Conservation (phyloP, 2,888 invertebrate genomes). For the Brachyptera risi region DNA sequence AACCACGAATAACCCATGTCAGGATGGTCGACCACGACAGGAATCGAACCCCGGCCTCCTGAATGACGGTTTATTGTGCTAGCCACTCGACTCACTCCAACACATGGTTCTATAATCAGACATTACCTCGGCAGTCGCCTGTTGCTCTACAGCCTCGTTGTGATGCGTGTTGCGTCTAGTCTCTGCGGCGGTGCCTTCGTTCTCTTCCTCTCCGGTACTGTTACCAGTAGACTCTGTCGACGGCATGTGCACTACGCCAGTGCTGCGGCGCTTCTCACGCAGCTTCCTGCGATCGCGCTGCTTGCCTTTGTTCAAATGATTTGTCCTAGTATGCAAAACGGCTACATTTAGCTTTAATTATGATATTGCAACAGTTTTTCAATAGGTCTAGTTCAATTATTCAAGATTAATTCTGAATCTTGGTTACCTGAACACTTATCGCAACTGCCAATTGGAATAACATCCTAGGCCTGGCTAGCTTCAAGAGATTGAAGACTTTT, state of each 20-base stretch:
- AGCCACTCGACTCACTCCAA: too few relatives aligned
- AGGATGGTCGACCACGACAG: too few relatives aligned
- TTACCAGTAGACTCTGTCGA: slow-evolving; percentile 58
- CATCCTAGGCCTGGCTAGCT: too few relatives aligned
- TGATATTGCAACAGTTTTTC: too few relatives aligned
- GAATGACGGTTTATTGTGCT: too few relatives aligned
- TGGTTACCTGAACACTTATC: too few relatives aligned
- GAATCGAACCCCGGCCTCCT: too few relatives aligned
- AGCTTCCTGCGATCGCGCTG: slow-evolving; percentile 55
- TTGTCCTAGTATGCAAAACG: slow-evolving; percentile 43
- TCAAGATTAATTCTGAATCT: background rate
- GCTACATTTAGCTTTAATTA: slow-evolving; percentile 29
- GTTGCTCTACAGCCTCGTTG: slow-evolving; percentile 48
- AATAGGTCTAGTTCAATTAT: background rate
- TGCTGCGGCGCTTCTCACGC: slow-evolving; percentile 54
- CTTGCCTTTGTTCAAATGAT: slow-evolving; percentile 53
- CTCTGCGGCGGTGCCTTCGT: slow-evolving; percentile 46
- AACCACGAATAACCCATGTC: too few relatives aligned
- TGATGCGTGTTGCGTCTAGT: slow-evolving; percentile 49
- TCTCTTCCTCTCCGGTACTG: slow-evolving; percentile 55
- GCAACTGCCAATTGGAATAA: too few relatives aligned
- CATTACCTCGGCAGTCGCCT: too few relatives aligned
- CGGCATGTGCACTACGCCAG: slow-evolving; percentile 55
- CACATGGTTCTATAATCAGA: too few relatives aligned
- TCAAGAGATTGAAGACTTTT: too few relatives aligned